Evolutionary conservation across 1,140 invertebrate species (phyloP), one percentile per base, ranked within the genome.

Genomic region (Apocrypta bakeri): DNA sequence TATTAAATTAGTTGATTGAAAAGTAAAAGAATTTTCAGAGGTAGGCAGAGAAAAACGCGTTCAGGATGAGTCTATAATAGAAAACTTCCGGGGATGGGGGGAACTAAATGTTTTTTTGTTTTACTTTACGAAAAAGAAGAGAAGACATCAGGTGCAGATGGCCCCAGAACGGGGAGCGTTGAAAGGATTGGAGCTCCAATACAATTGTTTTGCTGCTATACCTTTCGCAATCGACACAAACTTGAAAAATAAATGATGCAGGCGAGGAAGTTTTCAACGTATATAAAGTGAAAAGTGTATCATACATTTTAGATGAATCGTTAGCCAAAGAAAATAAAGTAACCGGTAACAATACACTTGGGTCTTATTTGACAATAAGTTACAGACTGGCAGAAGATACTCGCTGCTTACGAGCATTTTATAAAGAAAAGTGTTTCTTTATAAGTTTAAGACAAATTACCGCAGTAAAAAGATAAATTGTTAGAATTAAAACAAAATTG

Each of bases 121-220:
- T 6, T 29, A 37, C 68, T 56, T 56, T 21, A 37, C 48, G 31
- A 79, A 79, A 79, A 79, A 24, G 48, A 56, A 56, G 48, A 56
- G 68, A 42, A 79, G 40, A 72, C 68, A 79, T 79, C 78, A 79
- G 78, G 78, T 79, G 78, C 78, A 61, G 78, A 72, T 72, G 29
- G 78, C 29, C 29, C n/a, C 40, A 61, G 40, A 40, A 69, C 76
- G 37, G 33, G 40, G 40, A 29, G 37, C 33, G 66, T 71, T 72
- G 78, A 79, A 79, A 79, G 78, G 68, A 71, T 79, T 79, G 56
- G 68, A 71, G 40, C 56, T 29, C 37, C 40, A 66, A 31, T 37
- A 27, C 40, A 71, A 71, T 33, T 17, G 24, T 21, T 37, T 33
- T 31, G 68, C 12, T 33, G 17, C 25, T 66, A 56, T 56, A 56